These are phyloP conservation scores for Palaemon carinicauda DNA, from an alignment of 1,140 invertebrate species.

Conservation along the genomic window DNA sequence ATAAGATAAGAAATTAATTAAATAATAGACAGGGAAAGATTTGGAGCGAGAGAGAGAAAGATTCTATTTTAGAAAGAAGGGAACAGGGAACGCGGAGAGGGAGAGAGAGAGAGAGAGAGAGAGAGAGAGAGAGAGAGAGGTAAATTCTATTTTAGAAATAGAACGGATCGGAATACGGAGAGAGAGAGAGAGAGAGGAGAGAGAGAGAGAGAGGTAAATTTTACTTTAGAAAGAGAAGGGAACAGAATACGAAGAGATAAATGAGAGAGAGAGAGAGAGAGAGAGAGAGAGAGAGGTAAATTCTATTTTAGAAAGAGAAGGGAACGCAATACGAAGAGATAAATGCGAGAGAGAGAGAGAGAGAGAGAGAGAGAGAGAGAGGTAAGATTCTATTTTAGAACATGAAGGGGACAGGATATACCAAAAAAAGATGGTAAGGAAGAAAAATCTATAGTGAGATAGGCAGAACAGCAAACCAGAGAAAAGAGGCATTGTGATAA, in stretches of 20 bases:
- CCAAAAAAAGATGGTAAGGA: no score
- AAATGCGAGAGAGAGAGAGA: no score
- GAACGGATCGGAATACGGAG: no score
- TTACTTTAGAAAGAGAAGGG: no score
- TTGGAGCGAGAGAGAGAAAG: background rate
- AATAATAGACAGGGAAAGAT: background rate
- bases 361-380: background rate
- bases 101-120: background rate
- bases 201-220: background rate
- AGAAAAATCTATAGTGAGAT: background rate
- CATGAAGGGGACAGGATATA: background rate
- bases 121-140: background rate
- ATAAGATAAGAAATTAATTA: background rate
- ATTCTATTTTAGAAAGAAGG: no score
- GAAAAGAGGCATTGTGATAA: background rate
- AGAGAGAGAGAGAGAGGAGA: background rate
- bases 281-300: no score
- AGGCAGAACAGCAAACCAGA: background rate
- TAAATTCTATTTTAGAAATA: no score
- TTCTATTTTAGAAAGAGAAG: no score
- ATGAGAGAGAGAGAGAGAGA: background rate
- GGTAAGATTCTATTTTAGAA: background rate
- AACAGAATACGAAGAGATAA: no score
- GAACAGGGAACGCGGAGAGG: no score
- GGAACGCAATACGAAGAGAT: no score